Conservation (phyloP, 1,140 invertebrate species). For the Drosophila ercepeae region DNA sequence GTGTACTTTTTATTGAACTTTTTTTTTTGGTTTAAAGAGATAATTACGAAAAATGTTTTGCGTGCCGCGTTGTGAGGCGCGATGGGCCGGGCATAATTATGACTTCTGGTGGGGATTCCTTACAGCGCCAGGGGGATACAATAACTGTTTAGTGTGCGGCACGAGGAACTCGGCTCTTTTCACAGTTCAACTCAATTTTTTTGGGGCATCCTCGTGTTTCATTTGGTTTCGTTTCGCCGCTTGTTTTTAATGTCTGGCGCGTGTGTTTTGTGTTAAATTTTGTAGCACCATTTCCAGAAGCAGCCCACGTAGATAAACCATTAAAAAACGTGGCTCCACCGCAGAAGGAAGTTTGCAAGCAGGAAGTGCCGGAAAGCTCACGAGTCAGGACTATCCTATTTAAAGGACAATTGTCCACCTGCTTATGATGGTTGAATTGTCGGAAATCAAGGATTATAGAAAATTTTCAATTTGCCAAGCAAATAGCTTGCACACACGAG, state of each 20-base stretch:
- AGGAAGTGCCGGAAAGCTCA: constrained; percentile 1
- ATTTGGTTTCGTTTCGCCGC: constrained; percentile 34
- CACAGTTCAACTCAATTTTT: constrained; percentile 52
- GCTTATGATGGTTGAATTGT: not conserved
- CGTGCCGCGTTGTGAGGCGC: constrained; percentile 51
- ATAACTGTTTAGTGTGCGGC: constrained; percentile 27
- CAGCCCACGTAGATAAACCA: constrained; percentile 68
- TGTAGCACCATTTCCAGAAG: constrained; percentile 63
- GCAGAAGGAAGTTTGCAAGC: constrained; percentile 7
- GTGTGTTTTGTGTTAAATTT: constrained; percentile 67
- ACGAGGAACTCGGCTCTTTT: constrained; percentile 4
- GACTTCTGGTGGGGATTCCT: constrained; percentile 36
- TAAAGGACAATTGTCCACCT: constrained; percentile 23
- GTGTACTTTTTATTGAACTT: constrained; percentile 28
- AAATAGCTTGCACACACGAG: constrained; percentile 44
- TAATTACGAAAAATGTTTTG: constrained; percentile 80
- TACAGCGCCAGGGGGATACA: not conserved
- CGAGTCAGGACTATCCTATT: constrained; percentile 1
- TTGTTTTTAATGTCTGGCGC: constrained; percentile 75
- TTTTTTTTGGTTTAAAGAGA: constrained; percentile 68
- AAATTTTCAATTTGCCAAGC: constrained; percentile 70
- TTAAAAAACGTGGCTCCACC: constrained; percentile 64
- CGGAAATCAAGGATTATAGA: constrained; percentile 33
- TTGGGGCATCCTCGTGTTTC: constrained; percentile 4
- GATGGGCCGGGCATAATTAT: constrained; percentile 72